Evolutionary conservation across 2,888 invertebrate genomes (phyloP).

Genomic region (Xestia sexstrigata): DNA sequence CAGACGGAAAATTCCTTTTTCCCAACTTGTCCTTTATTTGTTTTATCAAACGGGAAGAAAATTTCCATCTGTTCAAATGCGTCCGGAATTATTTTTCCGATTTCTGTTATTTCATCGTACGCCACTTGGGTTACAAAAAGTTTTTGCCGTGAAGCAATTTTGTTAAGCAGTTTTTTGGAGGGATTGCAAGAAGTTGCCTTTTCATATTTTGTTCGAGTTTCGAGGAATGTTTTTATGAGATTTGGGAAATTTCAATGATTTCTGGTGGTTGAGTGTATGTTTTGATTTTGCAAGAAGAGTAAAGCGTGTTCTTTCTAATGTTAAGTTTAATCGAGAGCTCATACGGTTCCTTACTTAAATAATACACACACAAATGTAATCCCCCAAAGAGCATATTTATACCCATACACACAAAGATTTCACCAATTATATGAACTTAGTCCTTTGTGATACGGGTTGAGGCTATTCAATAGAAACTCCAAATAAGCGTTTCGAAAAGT

Average conservation of each 20-base stretch:
- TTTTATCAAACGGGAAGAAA: slow-evolving; percentile 60
- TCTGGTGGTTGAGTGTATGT: background rate
- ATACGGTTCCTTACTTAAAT: background rate
- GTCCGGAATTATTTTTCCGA: slow-evolving; percentile 60
- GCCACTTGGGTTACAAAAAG: slow-evolving; percentile 58
- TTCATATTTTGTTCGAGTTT: slow-evolving; percentile 43
- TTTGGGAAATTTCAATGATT: slow-evolving; percentile 28
- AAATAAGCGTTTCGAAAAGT: background rate
- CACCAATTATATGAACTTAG: background rate
- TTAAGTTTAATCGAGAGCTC: background rate
- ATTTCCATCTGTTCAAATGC: slow-evolving; percentile 61
- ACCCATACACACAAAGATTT: background rate
- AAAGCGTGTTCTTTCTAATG: background rate
- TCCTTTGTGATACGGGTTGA: background rate
- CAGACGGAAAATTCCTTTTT: slow-evolving; percentile 60
- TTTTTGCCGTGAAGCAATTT: slow-evolving; percentile 55
- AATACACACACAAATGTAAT: background rate
- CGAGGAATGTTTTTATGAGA: slow-evolving; percentile 35
- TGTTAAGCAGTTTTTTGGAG: slow-evolving; percentile 51
- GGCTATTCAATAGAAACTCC: background rate
- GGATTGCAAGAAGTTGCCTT: slow-evolving; percentile 38
- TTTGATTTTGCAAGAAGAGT: slow-evolving; percentile 7
- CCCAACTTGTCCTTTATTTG: slow-evolving; percentile 65
- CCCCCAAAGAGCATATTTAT: background rate
- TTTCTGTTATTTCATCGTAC: slow-evolving; percentile 63